Evolutionary conservation across 2,888 invertebrate species (phyloP), one percentile per base, ranked within the genome.

Genomic region (Cataglyphis albicans): DNA sequence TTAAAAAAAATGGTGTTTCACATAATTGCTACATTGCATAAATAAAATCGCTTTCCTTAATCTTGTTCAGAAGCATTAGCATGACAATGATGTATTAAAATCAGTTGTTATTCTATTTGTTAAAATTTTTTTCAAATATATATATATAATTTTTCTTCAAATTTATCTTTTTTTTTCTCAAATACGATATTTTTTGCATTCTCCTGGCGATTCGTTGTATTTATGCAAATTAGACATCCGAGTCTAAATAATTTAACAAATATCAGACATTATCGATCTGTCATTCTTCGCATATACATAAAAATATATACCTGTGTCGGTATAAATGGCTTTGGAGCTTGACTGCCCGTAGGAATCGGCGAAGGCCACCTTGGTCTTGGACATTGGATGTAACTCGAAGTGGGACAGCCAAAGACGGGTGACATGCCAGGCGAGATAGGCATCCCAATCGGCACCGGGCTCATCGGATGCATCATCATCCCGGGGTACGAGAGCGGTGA

Each of bases 311-410:
- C 90, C 84, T 95, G 88, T 94, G 96, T 84, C 93, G 96, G 88
- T 95, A 96, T 93, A 86, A 93, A 93, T 93, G 96, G 92, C 95
- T 95, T 95, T 9, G 95, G 95, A 6, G 95, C 88, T 82, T 93
- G 92, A 81, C 92, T 93, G 83, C 94, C 94, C 75, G 94, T 94
- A 29, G 95, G 95, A 92, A 95, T 92, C 21, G 96, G 95, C 52
- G 95, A 93, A 57, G 97, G 97, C 96, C 97, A 97, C 84, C 96
- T 95, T 3, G 97, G 97, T 89, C 97, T 95, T 18, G 97, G 97
- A 89, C 97, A 96, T 92, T 97, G 96, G 92, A 96, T 95, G 87
- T 95, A 95, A 9, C 95, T 95, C 0, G 95, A 93, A 15, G 92
- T 89, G 25, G 94, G 93, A 48, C 93, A 93, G 15, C 95, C 94